Evolutionary conservation across 2,113 vertebrate species (phyloP), one percentile per base, ranked within the genome.

Genomic region (Platichthys stellatus): DNA sequence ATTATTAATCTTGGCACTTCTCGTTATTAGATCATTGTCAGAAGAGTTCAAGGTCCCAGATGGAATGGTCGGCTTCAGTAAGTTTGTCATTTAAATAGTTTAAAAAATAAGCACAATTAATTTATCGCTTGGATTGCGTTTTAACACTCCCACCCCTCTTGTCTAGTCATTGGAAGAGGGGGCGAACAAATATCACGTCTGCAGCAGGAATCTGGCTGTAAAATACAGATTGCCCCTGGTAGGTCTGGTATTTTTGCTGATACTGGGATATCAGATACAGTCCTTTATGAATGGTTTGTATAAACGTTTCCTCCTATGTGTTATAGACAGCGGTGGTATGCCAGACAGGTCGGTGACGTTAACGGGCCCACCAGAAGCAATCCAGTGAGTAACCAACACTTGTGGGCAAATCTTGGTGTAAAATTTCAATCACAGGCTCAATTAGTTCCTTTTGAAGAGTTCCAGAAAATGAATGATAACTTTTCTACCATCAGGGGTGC

Each of bases 11-110:
- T 26, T 66, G 0, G 23, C 4, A 31, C 65, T 66, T 15, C 66
- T 62, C 15, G 8, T 69, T 60, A 11, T 18, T 68, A 99, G 97
- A 87, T 96, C 98, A 83, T 82, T 95, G 82, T 98, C 97, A 66
- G 98, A 99, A 76, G 98, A 99, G 38, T 99, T 97, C 90, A 99
- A 99, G 90, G 98, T 99, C 92, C 98, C 98, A 24, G 98, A 99
- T 90, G 97, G 98, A 58, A 99, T 99, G 98, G 98, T 99, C 92
- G 98, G 98, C 93, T 99, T 99, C 91, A 99, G 97, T 99, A 95
- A 97, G 97, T 99, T 45, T 51, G 0, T 2, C 0, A 23, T 17
- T 2, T 4, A 5, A 40, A 26, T 10, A 7, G 8, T 11, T 31
- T 54, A 24, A 1, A 1, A 0, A 0, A 4, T 3, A 58, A 14